Evolutionary conservation across 53 echinoderm and acorn worm genomes (phyloP).

Genomic region (Paracentrotus lividus): DNA sequence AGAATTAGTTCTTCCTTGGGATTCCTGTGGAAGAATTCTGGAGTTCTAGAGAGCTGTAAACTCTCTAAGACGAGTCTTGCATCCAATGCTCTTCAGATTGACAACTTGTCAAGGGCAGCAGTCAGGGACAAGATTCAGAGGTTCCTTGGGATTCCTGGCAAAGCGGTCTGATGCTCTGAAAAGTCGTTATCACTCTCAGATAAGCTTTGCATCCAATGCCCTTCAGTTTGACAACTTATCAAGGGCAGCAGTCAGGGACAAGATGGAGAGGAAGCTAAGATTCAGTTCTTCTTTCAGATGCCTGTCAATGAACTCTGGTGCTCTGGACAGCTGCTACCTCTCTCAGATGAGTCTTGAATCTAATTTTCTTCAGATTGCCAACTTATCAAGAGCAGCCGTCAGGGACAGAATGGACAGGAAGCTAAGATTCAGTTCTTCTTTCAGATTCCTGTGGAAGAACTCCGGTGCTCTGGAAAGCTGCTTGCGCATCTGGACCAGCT

Average conservation of each 20-base stretch:
- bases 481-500: constrained; percentile 87
- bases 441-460: constrained; percentile 85
- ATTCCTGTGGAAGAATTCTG: constrained; percentile 88
- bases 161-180: constrained; percentile 91
- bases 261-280: constrained; percentile 78
- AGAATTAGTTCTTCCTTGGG: constrained; percentile 81
- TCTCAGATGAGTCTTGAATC: too few species aligned
- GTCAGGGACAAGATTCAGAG: constrained; percentile 81
- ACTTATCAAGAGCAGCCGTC: constrained; percentile 85
- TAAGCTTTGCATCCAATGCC: neutral
- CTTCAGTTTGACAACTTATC: constrained; percentile 77
- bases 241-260: constrained; percentile 83
- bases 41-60: constrained; percentile 83
- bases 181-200: constrained; percentile 51
- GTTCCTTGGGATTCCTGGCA: constrained; percentile 75
- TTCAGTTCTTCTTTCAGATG: constrained; percentile 79
- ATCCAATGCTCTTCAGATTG: constrained; percentile 14
- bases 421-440: constrained; percentile 79
- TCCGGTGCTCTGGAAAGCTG: constrained; percentile 90
- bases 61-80: neutral
- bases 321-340: constrained; percentile 84
- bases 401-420: constrained; percentile 81
- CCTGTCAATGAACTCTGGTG: constrained; percentile 91
- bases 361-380: constrained; percentile 48
- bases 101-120: constrained; percentile 84